These are phyloP conservation scores for Zosterops borbonicus DNA, from an alignment of 2,113 vertebrate species.

Conservation along the genomic window DNA sequence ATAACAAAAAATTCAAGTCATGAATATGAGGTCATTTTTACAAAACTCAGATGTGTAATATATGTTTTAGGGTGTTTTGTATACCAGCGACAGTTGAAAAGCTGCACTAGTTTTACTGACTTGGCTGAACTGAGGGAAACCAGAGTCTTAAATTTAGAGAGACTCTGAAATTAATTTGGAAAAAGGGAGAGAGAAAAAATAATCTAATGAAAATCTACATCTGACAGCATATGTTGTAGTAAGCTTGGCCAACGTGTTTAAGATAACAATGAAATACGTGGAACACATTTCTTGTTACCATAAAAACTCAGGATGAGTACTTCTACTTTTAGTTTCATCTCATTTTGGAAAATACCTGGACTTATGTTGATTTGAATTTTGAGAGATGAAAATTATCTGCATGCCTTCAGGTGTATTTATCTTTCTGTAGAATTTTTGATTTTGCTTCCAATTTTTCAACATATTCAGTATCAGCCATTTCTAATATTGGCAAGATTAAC, in stretches of 20 bases:
- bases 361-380: not conserved
- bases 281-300: not conserved
- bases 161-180: not conserved
- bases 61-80: not conserved
- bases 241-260: not conserved
- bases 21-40: not conserved
- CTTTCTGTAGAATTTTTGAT: not conserved
- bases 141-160: not conserved
- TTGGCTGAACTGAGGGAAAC: not conserved
- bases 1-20: not conserved
- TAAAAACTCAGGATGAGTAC: not conserved
- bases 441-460: not conserved
- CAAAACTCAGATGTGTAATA: fast-evolving
- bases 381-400: not conserved
- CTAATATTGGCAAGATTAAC: not conserved
- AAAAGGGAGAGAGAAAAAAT: not conserved
- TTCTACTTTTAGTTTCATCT: not conserved
- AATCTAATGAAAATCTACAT: not conserved
- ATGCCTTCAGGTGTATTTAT: not conserved
- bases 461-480: not conserved
- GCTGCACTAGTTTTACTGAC: not conserved
- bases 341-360: not conserved
- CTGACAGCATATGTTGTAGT: not conserved
- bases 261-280: not conserved
- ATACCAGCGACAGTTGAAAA: not conserved